These are phyloP conservation scores for Drosophila miranda DNA, from an alignment of 1,140 invertebrate genomes.

Conservation along the genomic window DNA sequence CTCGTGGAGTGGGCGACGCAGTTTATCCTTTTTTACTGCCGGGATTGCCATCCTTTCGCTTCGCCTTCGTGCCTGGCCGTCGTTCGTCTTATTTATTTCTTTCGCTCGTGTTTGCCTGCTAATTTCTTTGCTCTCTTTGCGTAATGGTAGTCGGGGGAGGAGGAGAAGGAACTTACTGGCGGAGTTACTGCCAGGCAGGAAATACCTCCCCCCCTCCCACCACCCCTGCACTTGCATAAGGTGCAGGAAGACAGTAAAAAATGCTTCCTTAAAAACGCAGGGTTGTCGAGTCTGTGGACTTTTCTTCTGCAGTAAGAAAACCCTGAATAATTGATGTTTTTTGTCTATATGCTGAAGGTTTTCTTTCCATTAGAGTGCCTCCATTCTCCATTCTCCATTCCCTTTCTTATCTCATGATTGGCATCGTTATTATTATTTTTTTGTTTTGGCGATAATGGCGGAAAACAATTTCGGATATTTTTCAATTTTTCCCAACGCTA, in stretches of 20 bases:
- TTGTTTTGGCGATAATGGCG: neutral
- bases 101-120: conserved; percentile 75
- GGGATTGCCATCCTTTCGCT: neutral
- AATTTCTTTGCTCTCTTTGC: conserved; percentile 61
- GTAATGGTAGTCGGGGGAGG: conserved; percentile 13
- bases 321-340: neutral
- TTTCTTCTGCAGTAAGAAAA: no score
- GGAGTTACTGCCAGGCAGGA: no score
- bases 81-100: conserved; percentile 74
- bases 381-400: no score
- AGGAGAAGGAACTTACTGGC: conserved; percentile 26
- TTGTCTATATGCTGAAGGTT: no score
- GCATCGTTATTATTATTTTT: no score
- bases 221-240: conserved; percentile 39
- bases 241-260: conserved; percentile 10
- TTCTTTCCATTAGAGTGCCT: no score
- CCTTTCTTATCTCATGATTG: no score
- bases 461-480: conserved; percentile 13
- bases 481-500: conserved; percentile 35
- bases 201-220: neutral
- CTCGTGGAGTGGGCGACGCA: conserved; percentile 5
- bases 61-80: conserved; percentile 33
- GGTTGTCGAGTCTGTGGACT: conserved; percentile 24
- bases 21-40: conserved; percentile 63
- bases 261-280: conserved; percentile 17